These are phyloP conservation scores for Aphelenchoides besseyi DNA, from an alignment of 1,140 invertebrate species.

Conservation along the genomic window DNA sequence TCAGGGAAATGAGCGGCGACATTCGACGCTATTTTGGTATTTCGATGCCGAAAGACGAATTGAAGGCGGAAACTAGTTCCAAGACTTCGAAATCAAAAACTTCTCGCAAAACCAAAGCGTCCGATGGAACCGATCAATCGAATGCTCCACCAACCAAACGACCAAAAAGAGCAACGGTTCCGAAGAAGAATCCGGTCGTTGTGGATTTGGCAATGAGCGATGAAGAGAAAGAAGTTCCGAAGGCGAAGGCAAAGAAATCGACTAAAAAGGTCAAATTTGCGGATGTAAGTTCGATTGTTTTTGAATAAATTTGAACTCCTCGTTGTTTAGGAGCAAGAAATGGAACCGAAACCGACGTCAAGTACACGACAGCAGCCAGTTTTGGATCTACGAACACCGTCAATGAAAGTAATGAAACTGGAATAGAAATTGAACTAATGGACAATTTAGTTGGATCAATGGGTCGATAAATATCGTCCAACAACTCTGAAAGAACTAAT, in stretches of 20 bases:
- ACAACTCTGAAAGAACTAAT: constrained; percentile 80
- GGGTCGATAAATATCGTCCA: constrained; percentile 97
- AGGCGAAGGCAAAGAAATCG: no score
- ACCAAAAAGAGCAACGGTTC: neutral
- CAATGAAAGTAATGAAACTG: no score
- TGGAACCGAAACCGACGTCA: neutral
- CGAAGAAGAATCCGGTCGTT: neutral
- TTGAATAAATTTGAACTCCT: no score
- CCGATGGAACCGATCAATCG: neutral
- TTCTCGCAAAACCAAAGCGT: no score
- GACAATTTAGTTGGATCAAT: constrained; percentile 61
- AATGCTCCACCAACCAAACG: neutral
- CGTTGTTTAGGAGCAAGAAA: no score
- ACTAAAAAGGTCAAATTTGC: no score
- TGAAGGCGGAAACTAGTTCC: no score
- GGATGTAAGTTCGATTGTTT: no score
- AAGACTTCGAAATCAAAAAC: no score
- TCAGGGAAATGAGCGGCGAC: neutral
- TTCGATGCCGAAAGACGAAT: no score
- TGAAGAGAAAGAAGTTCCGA: no score
- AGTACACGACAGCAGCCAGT: neutral
- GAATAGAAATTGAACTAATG: no score
- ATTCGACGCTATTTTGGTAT: neutral
- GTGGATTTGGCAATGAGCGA: neutral
- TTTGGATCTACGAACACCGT: neutral